Evolutionary conservation across 2,888 invertebrate genomes (phyloP).

Genomic region (Abscondita cerata): DNA sequence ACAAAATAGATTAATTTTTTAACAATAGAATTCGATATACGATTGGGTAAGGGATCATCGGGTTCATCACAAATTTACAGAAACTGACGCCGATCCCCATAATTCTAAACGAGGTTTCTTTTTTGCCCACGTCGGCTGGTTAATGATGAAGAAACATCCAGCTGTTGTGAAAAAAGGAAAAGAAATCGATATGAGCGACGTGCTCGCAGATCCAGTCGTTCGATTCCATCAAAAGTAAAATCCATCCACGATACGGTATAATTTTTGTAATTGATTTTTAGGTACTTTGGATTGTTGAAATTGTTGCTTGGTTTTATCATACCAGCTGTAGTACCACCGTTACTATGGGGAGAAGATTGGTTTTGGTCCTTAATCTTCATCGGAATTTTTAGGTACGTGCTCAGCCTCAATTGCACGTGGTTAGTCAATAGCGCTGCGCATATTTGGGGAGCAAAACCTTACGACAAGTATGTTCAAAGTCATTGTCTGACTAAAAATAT

Average conservation of each 20-base stretch:
- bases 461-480: slow-evolving; percentile 65
- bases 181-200: slow-evolving; percentile 83
- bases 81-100: slow-evolving; percentile 85
- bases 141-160: slow-evolving; percentile 89
- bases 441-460: slow-evolving; percentile 78
- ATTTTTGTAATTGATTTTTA: not conserved
- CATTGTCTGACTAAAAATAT: not conserved
- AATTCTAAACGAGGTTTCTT: slow-evolving; percentile 86
- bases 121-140: slow-evolving; percentile 93
- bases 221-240: slow-evolving; percentile 79
- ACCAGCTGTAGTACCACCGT: slow-evolving; percentile 74
- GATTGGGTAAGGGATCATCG: slow-evolving; percentile 81
- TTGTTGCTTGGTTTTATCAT: slow-evolving; percentile 68
- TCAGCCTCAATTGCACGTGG: slow-evolving; percentile 86
- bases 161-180: slow-evolving; percentile 79
- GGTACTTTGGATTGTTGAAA: slow-evolving; percentile 7
- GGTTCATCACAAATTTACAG: slow-evolving; percentile 77
- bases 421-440: slow-evolving; percentile 90
- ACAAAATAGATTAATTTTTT: slow-evolving; percentile 7
- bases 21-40: slow-evolving; percentile 67
- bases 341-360: slow-evolving; percentile 74
- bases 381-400: slow-evolving; percentile 73
- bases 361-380: slow-evolving; percentile 71
- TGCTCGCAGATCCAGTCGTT: slow-evolving; percentile 77
- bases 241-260: not conserved